phyloP scores from a whole-genome alignment of 2,888 invertebrate genomes.

The Cyaniris semiargus region DNA sequence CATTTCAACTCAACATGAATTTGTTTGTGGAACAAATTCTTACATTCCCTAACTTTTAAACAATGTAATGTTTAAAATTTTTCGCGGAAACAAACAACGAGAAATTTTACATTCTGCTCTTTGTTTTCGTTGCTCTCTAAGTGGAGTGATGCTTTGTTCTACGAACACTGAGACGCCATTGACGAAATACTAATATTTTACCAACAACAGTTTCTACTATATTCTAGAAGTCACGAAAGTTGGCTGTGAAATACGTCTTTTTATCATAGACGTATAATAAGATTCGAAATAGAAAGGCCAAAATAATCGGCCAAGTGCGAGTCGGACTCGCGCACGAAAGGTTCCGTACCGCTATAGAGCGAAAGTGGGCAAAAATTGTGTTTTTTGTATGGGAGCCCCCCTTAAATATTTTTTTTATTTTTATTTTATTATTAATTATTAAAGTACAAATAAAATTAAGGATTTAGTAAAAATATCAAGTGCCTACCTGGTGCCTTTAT shows the following conservation, averaged over 20 bases:
- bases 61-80: conserved; percentile 13
- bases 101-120: conserved; percentile 10
- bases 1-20: background rate
- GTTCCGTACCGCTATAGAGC: too few relatives aligned
- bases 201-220: conserved; percentile 11
- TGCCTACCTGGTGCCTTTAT: too few relatives aligned
- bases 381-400: too few relatives aligned
- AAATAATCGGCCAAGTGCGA: too few relatives aligned
- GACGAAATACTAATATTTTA: conserved; percentile 28
- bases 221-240: background rate
- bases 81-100: background rate
- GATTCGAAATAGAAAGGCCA: background rate
- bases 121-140: conserved; percentile 12
- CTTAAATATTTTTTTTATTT: too few relatives aligned
- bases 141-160: conserved; percentile 28
- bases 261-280: background rate
- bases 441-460: too few relatives aligned
- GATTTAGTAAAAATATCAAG: too few relatives aligned
- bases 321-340: too few relatives aligned
- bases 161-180: conserved; percentile 21
- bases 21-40: conserved; percentile 7
- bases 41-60: background rate
- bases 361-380: too few relatives aligned
- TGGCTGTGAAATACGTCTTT: background rate
- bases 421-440: too few relatives aligned